Conservation (phyloP, 2,888 invertebrate genomes). For the Apotomis betuletana region DNA sequence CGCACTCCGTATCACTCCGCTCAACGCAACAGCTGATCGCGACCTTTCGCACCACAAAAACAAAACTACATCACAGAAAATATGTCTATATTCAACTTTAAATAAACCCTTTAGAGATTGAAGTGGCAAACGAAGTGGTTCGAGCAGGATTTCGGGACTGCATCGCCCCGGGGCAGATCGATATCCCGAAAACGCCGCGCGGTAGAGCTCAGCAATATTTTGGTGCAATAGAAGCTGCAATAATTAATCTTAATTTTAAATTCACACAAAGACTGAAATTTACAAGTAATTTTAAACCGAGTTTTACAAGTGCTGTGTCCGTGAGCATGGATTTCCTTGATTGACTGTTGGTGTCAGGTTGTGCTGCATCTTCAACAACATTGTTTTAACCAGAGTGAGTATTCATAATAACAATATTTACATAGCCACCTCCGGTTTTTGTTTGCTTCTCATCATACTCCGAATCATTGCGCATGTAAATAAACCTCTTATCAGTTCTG, state of each 20-base stretch:
- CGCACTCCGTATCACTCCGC: slow-evolving; percentile 55
- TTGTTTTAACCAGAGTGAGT: slow-evolving; percentile 62
- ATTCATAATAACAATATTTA: slow-evolving; percentile 60
- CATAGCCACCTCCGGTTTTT: slow-evolving; percentile 52
- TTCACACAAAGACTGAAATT: slow-evolving; percentile 48
- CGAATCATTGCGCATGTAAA: slow-evolving; percentile 17
- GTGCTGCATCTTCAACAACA: slow-evolving; percentile 57
- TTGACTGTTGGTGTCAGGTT: slow-evolving; percentile 62
- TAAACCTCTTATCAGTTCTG: slow-evolving; percentile 48
- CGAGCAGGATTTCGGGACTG: slow-evolving; percentile 49
- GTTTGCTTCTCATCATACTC: slow-evolving; percentile 28
- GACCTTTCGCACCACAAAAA: slow-evolving; percentile 57
- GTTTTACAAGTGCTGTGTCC: slow-evolving; percentile 66
- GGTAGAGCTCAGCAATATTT: slow-evolving; percentile 64
- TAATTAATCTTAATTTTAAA: slow-evolving; percentile 51
- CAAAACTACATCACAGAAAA: slow-evolving; percentile 59
- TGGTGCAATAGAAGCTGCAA: slow-evolving; percentile 73
- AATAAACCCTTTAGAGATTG: slow-evolving; percentile 45
- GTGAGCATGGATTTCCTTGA: slow-evolving; percentile 73
- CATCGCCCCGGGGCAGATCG: slow-evolving; percentile 63
- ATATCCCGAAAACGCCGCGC: slow-evolving; percentile 70
- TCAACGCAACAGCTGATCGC: slow-evolving; percentile 71
- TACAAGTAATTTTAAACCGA: slow-evolving; percentile 48
- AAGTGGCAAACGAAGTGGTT: slow-evolving; percentile 46
- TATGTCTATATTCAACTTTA: slow-evolving; percentile 43